A percentile compares a stretch with the other conserved stretches of the same genome.
These are phyloP conservation scores for Coregonus clupeaformis DNA, from an alignment of 2,113 vertebrate genomes.

Conservation along the genomic window DNA sequence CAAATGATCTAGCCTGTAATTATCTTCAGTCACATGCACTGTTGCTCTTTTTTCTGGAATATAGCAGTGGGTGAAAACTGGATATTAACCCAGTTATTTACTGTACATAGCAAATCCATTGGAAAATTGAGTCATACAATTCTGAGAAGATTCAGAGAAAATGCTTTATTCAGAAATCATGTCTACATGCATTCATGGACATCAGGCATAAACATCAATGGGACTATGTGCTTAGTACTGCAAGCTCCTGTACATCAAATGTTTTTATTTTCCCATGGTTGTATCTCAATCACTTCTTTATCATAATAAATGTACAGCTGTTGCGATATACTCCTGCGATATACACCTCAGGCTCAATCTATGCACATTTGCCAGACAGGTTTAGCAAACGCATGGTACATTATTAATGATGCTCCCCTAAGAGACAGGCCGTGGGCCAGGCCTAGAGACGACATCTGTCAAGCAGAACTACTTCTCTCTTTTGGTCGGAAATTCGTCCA, in stretches of 20 bases:
- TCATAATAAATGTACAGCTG: conserved; percentile 28
- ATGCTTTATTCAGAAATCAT: no score
- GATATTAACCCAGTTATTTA: no score
- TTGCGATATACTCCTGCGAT: conserved; percentile 35
- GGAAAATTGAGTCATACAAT: no score
- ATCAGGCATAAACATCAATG: no score
- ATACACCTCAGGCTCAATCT: conserved; percentile 56
- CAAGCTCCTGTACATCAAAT: no score
- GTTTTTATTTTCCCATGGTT: no score
- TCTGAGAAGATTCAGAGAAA: no score
- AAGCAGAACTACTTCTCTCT: conserved; percentile 48
- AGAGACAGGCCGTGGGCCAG: conserved; percentile 60
- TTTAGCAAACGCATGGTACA: conserved; percentile 59
- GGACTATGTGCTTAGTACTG: no score
- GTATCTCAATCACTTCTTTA: no score
- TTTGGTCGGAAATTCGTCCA: conserved; percentile 21
- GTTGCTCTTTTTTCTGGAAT: background rate
- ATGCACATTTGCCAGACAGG: conserved; percentile 67
- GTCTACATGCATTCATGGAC: no score
- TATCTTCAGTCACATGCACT: conserved; percentile 13
- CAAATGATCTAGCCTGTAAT: conserved; percentile 15
- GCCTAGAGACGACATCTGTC: conserved; percentile 57
- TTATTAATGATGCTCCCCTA: conserved; percentile 61
- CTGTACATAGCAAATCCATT: no score
- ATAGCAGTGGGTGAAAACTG: background rate